Evolutionary conservation across 2,797 vertebrate genomes (phyloP).

Genomic region (Pipistrellus pygmaeus): DNA sequence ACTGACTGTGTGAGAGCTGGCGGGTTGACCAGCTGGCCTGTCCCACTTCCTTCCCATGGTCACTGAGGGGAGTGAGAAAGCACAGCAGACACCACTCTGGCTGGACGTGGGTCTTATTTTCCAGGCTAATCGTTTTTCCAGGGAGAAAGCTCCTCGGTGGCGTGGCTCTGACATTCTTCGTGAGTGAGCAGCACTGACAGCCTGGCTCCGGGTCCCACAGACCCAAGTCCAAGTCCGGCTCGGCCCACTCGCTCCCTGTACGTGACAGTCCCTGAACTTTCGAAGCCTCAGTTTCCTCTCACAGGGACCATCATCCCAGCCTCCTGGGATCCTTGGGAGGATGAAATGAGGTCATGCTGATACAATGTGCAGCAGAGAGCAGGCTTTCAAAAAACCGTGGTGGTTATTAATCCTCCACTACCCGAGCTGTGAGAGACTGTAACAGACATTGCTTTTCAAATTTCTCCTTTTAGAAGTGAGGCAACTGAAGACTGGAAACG

Average conservation of each 20-base stretch:
- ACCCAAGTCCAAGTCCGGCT: neutral
- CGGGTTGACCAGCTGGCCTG: neutral
- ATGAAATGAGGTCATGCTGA: neutral
- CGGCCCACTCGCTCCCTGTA: neutral
- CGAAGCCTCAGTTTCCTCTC: neutral
- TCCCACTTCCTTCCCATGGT: neutral
- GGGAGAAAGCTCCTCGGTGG: neutral
- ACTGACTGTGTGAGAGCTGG: neutral
- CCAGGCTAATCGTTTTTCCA: conserved; percentile 38
- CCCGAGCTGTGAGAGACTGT: neutral
- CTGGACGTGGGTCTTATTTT: neutral
- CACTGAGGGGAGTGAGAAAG: neutral
- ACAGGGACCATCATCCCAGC: neutral
- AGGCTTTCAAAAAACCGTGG: neutral
- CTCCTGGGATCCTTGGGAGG: neutral
- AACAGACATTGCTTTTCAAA: neutral
- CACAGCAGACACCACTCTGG: accelerated
- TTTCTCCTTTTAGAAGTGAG: neutral
- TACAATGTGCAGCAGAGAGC: neutral
- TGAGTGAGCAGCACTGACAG: neutral
- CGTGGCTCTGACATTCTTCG: neutral
- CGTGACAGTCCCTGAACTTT: neutral
- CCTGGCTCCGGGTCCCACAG: neutral
- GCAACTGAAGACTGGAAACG: neutral
- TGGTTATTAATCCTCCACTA: neutral